Evolutionary conservation across 2,113 vertebrate genomes (phyloP), one percentile per base, ranked within the genome.

Genomic region (Vulpes ferrilata): DNA sequence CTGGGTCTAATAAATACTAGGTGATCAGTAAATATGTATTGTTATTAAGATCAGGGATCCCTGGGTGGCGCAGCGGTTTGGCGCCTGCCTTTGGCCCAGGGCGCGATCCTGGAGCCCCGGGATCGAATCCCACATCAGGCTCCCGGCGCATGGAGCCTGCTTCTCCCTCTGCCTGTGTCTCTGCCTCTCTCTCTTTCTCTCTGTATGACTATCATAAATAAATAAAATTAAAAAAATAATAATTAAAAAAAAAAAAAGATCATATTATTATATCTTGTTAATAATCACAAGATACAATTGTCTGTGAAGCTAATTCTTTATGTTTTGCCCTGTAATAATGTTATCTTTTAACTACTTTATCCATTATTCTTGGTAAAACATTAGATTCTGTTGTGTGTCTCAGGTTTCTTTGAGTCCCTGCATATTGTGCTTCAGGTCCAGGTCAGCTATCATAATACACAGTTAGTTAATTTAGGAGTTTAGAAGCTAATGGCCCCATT

Each of bases 301-400:
- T 80, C 93, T n/a, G 51, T 32, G 3, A 17, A 81, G 1, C 20
- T 11, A 62, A 8, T 93, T 86, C 22, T 57, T 95, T 74, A 59
- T 65, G 0, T 19, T 1, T 2, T 60, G 11, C n/a, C 65, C 51
- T 71, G n/a, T 79, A 94, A 83, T 74, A 43, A 30, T 74, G 16
- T 73, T 90, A 95, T 9, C 1, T 69, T 94, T 88, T 74, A 86
- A 20, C 22, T 85, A 51, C 60, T 4, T 62, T 83, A 59, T 25
- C 30, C 16, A 71, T 97, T 97, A 98, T 87, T 98, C 96, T 97
- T 98, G 81, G 62, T 92, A 97, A 98, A 97, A 76, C 69, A 87
- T 98, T 98, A 97, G 87, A 95, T 96, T 88, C 5, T 20, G 59
- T 97, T 98, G 92, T 94, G 86, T 85, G 95, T 97, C 91, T 97